These are phyloP conservation scores for Panopea generosa DNA, from an alignment of 2,888 invertebrate genomes.

Conservation along the genomic window DNA sequence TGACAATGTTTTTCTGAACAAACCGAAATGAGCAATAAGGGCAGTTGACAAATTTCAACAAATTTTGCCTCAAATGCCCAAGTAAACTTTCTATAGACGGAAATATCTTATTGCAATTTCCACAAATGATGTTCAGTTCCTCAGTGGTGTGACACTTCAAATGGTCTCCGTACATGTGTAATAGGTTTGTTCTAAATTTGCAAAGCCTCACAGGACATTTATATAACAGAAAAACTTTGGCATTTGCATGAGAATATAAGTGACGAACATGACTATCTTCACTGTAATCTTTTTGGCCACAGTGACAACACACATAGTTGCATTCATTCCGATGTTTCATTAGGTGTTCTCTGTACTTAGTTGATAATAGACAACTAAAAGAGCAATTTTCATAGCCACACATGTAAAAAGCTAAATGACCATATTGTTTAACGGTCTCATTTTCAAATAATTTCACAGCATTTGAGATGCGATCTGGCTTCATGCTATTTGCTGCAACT, in stretches of 20 bases:
- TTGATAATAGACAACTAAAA: constrained; percentile 70
- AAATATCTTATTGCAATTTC: constrained; percentile 72
- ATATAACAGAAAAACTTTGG: constrained; percentile 70
- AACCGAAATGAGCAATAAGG: constrained; percentile 77
- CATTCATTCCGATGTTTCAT: constrained; percentile 66
- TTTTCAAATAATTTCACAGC: constrained; percentile 12
- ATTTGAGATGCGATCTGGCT: neutral
- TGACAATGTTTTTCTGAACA: constrained; percentile 66
- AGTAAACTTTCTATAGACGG: constrained; percentile 58
- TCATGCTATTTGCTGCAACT: constrained; percentile 1
- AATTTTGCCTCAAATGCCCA: constrained; percentile 72
- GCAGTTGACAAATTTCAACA: constrained; percentile 77
- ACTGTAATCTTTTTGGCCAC: constrained; percentile 73
- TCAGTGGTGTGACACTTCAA: constrained; percentile 65
- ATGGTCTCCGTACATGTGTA: constrained; percentile 72
- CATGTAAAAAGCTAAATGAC: constrained; percentile 68
- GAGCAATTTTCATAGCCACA: constrained; percentile 77
- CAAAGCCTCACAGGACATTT: constrained; percentile 74
- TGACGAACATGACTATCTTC: constrained; percentile 76
- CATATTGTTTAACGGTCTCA: constrained; percentile 13
- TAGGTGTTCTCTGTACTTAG: constrained; percentile 73
- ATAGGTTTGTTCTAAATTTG: constrained; percentile 74
- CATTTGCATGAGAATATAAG: constrained; percentile 72
- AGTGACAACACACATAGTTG: constrained; percentile 75
- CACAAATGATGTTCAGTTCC: constrained; percentile 66